Evolutionary conservation across 1,140 invertebrate genomes (phyloP).

Genomic region (Bombus vancouverensis): DNA sequence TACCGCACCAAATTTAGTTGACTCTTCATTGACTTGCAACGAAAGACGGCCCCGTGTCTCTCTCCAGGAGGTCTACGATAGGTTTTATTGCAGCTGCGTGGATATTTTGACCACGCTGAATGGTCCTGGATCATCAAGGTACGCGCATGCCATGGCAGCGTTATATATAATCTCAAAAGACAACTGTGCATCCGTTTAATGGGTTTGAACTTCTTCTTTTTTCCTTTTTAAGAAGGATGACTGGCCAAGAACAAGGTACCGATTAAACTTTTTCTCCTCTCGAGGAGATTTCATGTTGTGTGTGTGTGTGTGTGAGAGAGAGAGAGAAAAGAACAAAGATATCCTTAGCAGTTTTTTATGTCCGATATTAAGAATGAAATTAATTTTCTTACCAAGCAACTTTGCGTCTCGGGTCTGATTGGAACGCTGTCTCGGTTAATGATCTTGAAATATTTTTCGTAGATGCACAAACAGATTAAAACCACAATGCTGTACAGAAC

Average conservation of each 20-base stretch:
- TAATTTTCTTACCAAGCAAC: constrained; percentile 43
- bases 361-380: constrained; percentile 13
- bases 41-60: constrained; percentile 43
- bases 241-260: constrained; percentile 48
- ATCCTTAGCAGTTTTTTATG: background rate
- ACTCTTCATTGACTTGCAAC: constrained; percentile 46
- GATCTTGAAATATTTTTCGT: background rate
- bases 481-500: background rate
- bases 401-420: background rate
- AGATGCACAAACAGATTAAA: background rate
- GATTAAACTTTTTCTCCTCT: constrained; percentile 42
- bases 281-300: constrained; percentile 5
- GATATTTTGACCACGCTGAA: constrained; percentile 27
- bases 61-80: constrained; percentile 46
- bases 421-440: background rate
- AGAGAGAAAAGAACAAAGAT: background rate
- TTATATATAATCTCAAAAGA: constrained; percentile 41
- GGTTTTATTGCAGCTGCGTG: constrained; percentile 40
- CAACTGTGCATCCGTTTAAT: constrained; percentile 55
- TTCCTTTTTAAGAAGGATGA: constrained; percentile 43
- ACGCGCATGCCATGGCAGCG: background rate
- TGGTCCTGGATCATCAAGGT: constrained; percentile 32
- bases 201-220: constrained; percentile 1
- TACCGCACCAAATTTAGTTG: constrained; percentile 42
- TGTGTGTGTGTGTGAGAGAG: too few relatives aligned